phyloP scores from a whole-genome alignment of 2,888 invertebrate species.

The Venusia cambrica region DNA sequence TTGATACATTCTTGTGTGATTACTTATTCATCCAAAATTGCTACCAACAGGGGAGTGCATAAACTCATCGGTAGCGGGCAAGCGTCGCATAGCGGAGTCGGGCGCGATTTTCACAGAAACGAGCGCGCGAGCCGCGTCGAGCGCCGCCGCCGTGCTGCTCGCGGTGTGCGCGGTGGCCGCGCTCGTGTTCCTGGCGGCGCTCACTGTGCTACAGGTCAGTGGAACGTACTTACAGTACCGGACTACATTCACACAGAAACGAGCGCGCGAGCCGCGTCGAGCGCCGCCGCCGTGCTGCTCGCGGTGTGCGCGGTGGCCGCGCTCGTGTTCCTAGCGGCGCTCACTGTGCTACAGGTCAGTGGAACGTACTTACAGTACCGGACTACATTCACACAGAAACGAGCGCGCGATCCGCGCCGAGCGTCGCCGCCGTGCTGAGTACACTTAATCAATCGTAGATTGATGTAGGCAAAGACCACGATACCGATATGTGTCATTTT shows the following conservation, averaged over 20 bases:
- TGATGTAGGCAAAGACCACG: no score
- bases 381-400: slow-evolving; percentile 61
- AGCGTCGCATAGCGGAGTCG: slow-evolving; percentile 85
- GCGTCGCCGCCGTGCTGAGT: slow-evolving; percentile 40
- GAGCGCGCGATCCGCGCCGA: slow-evolving; percentile 65
- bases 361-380: no score
- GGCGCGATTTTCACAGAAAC: slow-evolving; percentile 61
- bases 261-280: slow-evolving; percentile 65
- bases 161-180: slow-evolving; percentile 86
- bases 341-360: slow-evolving; percentile 69
- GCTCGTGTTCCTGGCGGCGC: slow-evolving; percentile 85
- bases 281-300: slow-evolving; percentile 49
- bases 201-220: slow-evolving; percentile 69
- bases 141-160: slow-evolving; percentile 49
- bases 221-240: no score
- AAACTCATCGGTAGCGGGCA: slow-evolving; percentile 87
- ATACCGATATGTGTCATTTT: no score
- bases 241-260: slow-evolving; percentile 61
- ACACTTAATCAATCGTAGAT: no score
- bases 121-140: slow-evolving; percentile 65
- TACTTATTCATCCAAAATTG: no score
- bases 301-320: slow-evolving; percentile 86
- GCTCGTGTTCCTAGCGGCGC: slow-evolving; percentile 85
- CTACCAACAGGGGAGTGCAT: slow-evolving; percentile 83
- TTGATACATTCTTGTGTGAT: no score